Percentiles rank a stretch among this genome's conserved stretches.
Conservation (phyloP, 2,113 vertebrate species). For the Nasalis larvatus region DNA sequence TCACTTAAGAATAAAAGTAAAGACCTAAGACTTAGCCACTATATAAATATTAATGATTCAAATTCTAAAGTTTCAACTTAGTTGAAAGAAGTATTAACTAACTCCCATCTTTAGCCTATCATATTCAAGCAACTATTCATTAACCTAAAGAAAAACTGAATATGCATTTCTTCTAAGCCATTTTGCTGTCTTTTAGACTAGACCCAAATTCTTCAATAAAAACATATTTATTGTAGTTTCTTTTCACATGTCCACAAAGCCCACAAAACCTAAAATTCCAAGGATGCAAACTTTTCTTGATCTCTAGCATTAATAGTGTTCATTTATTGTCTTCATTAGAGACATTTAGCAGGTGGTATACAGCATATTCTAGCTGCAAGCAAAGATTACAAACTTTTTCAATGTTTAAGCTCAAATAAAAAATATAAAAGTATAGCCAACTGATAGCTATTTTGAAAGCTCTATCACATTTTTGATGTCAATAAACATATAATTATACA, state of each 20-base stretch:
- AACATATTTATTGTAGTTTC: neutral
- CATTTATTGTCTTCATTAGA: neutral
- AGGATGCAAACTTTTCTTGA: neutral
- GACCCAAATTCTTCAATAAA: neutral
- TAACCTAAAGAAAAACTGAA: neutral
- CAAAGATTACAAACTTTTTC: neutral
- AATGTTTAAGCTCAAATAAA: neutral
- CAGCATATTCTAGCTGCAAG: neutral
- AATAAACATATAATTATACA: neutral
- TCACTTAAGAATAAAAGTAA: slow-evolving; percentile 50
- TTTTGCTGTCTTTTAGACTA: neutral
- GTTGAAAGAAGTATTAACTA: slow-evolving; percentile 7
- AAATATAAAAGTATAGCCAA: neutral
- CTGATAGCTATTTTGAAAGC: neutral
- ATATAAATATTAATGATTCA: neutral
- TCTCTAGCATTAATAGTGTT: neutral
- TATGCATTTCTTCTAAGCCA: neutral
- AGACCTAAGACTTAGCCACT: slow-evolving; percentile 12
- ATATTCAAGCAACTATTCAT: neutral
- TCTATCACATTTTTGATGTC: neutral
- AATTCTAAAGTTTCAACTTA: slow-evolving; percentile 14
- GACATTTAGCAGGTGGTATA: neutral
- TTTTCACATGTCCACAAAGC: neutral
- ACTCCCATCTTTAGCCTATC: neutral
- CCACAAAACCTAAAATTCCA: neutral